Evolutionary conservation across 2,113 vertebrate species (phyloP).

Genomic region (Nothobranchius kuhntae): DNA sequence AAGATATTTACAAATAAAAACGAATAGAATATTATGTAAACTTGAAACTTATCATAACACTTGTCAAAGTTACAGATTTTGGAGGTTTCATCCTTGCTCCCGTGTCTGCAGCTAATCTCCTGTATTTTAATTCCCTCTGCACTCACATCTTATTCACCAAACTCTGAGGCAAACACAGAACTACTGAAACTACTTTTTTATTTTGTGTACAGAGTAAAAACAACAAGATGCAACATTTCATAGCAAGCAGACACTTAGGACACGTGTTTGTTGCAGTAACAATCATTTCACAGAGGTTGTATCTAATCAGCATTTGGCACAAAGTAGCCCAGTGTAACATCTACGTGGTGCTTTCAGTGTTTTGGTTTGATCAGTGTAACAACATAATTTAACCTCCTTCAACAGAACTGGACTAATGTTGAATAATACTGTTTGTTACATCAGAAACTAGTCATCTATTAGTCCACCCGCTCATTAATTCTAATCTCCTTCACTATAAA

Average conservation of each 20-base stretch:
- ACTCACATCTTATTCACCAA: background rate
- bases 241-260: constrained; percentile 6
- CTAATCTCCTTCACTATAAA: background rate
- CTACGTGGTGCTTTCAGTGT: constrained; percentile 1
- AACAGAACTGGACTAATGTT: constrained; percentile 3
- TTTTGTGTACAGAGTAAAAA: constrained; percentile 55
- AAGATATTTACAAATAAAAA: too few species aligned
- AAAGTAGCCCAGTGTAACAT: constrained; percentile 1
- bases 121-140: too few species aligned
- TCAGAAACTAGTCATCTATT: background rate
- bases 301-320: constrained; percentile 43
- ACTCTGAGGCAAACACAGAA: background rate
- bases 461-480: background rate
- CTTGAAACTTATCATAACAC: too few species aligned
- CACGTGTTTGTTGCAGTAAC: constrained; percentile 29
- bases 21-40: too few species aligned
- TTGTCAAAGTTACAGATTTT: too few species aligned
- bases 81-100: too few species aligned
- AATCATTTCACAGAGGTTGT: constrained; percentile 33
- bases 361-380: constrained; percentile 36
- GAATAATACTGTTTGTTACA: constrained; percentile 31
- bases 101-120: too few species aligned
- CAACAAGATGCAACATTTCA: constrained; percentile 41
- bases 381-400: constrained; percentile 33
- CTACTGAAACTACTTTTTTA: constrained; percentile 59